Evolutionary conservation across 1,140 invertebrate species (phyloP), one percentile per base, ranked within the genome.

Genomic region (Drosophila malerkotliana): DNA sequence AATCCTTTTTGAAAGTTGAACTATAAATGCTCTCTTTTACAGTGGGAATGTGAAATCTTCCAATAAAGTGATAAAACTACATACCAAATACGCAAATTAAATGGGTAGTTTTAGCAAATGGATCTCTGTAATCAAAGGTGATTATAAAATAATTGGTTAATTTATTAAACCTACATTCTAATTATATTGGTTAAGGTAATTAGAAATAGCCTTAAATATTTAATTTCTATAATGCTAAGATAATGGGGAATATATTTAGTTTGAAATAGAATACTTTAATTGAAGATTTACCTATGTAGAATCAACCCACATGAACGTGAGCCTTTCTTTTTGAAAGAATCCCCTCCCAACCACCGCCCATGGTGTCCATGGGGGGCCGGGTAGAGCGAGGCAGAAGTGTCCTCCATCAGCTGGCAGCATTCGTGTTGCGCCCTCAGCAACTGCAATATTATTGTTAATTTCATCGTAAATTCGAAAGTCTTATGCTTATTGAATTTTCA

Each of bases 401-500:
- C 72, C 69, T 51, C 63, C 52, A 45, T 55, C 24, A 39, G 47
- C 54, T 64, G 60, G 72, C 54, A 37, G 53, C 26, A 49, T 75
- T 47, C 44, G 53, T 59, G 58, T 82, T 58, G 72, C 66, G 71
- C 81, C 72, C 81, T 80, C 81, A 80, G 68, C 81, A 63, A 58
- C 79, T 85, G 83, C 83, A 88, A 77, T 88, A 88, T 83, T 88
- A 88, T 88, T 83, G 79, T 88, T 88, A 88, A 88, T 88, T 79
- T 88, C 83, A 59, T 88, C 83, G 83, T 88, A 88, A 88, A 88
- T 88, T 88, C 75, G 83, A 88, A 79, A 88, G 81, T 88, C 83
- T 88, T 88, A 88, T 88, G 83, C 83, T 87, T 87, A 88, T 88
- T 88, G 83, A 88, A 88, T 88, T 88, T 88, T 88, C 83, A 88